Evolutionary conservation across 2,888 invertebrate species (phyloP).

Genomic region (Dendrolimus pini): DNA sequence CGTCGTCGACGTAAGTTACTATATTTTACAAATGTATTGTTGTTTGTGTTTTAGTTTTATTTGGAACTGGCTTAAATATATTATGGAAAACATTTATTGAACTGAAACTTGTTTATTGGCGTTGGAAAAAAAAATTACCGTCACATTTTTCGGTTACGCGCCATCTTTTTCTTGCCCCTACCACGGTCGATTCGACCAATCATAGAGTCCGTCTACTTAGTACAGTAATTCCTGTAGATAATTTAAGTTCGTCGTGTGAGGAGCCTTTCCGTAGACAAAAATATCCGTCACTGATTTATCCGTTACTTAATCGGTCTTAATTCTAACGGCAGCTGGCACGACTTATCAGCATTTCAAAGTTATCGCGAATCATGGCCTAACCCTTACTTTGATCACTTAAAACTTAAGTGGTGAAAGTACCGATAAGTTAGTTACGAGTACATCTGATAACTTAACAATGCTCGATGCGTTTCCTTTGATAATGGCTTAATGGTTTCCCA

Average conservation of each 20-base stretch:
- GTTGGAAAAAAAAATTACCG: too few species aligned
- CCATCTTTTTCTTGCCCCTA: too few species aligned
- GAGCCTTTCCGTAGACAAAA: not conserved
- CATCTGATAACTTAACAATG: conserved; percentile 5
- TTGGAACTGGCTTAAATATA: too few species aligned
- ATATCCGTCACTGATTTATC: not conserved
- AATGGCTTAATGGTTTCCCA: not conserved
- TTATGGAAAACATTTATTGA: too few species aligned
- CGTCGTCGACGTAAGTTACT: too few species aligned
- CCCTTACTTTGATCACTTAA: conserved; percentile 1
- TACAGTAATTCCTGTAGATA: too few species aligned
- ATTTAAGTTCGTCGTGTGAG: not conserved
- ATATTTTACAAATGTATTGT: too few species aligned
- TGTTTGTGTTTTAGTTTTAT: too few species aligned
- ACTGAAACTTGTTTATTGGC: too few species aligned
- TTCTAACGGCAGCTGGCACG: not conserved
- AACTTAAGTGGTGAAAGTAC: conserved; percentile 5
- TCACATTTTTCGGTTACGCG: too few species aligned
- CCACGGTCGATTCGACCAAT: too few species aligned
- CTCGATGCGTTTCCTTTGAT: conserved; percentile 11
- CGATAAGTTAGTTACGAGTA: conserved; percentile 6
- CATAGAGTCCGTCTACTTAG: too few species aligned
- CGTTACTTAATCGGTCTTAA: not conserved
- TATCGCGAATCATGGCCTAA: not conserved
- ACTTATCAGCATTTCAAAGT: not conserved